These are phyloP conservation scores for Drosophila simulans DNA, from an alignment of 1,140 invertebrate genomes.

Conservation along the genomic window DNA sequence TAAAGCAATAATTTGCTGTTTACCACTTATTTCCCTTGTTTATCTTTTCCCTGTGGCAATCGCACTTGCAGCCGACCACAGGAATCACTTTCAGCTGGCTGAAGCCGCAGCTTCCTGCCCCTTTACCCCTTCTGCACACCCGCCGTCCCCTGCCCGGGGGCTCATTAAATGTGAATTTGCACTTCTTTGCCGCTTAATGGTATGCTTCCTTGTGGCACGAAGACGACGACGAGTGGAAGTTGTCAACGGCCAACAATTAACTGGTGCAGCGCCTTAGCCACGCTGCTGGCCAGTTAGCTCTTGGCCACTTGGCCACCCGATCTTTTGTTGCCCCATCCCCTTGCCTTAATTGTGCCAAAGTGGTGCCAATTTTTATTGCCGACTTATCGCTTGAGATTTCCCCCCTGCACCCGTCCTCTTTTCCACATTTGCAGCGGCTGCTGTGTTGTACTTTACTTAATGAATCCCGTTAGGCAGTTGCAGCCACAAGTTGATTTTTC, in stretches of 20 bases:
- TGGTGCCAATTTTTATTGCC: conserved; percentile 81
- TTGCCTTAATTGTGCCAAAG: conserved; percentile 72
- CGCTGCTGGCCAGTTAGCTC: conserved; percentile 33
- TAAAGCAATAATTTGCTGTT: conserved; percentile 23
- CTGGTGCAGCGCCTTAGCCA: conserved; percentile 57
- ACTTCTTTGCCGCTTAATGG: conserved; percentile 63
- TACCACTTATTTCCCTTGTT: conserved; percentile 37
- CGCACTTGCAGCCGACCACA: conserved; percentile 48
- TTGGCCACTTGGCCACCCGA: conserved; percentile 42
- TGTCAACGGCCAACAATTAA: conserved; percentile 81
- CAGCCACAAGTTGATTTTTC: conserved; percentile 52
- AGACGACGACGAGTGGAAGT: conserved; percentile 53
- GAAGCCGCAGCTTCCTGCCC: conserved; percentile 46
- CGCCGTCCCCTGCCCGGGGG: conserved; percentile 10
- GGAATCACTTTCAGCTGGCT: conserved; percentile 34
- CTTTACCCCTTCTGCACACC: not conserved
- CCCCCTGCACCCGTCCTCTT: conserved; percentile 1
- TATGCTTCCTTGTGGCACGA: conserved; percentile 43
- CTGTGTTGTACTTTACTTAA: conserved; percentile 73
- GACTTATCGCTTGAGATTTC: conserved; percentile 76
- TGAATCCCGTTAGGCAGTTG: conserved; percentile 73
- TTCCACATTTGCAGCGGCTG: conserved; percentile 1
- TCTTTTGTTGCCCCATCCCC: conserved; percentile 61
- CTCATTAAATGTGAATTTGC: conserved; percentile 79
- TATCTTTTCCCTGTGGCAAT: conserved; percentile 28